phyloP scores from a whole-genome alignment of 2,888 invertebrate species.

The Parapristionchus giblindavisi region DNA sequence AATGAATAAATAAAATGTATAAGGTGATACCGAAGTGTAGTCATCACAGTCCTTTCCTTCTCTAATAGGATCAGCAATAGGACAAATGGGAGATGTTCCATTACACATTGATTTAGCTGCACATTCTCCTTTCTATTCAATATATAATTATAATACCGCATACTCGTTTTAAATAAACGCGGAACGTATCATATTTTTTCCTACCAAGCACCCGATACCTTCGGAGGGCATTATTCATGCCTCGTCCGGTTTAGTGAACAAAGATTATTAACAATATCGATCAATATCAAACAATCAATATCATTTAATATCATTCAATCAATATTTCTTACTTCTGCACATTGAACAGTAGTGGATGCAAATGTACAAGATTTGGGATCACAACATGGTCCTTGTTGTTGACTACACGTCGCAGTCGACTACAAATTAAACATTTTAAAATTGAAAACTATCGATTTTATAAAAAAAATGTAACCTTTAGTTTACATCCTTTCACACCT shows the following conservation, averaged over 20 bases:
- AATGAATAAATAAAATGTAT: too few relatives aligned
- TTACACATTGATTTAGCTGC: background rate
- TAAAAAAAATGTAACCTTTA: background rate
- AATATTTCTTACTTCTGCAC: background rate
- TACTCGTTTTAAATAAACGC: too few relatives aligned
- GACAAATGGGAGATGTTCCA: background rate
- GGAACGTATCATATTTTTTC: too few relatives aligned
- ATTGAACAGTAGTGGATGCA: background rate
- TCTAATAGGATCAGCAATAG: background rate
- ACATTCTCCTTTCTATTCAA: too few relatives aligned
- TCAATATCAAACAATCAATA: background rate
- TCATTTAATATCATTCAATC: background rate
- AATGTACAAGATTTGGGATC: background rate
- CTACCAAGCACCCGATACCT: too few relatives aligned
- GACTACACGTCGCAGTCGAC: background rate
- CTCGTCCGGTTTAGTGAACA: too few relatives aligned
- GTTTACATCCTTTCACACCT: background rate
- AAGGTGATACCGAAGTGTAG: too few relatives aligned
- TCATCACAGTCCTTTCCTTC: background rate
- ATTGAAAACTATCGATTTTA: background rate
- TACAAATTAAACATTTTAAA: background rate
- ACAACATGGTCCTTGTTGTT: constrained; percentile 5
- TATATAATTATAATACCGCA: too few relatives aligned
- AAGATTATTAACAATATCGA: too few relatives aligned
- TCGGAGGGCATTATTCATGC: too few relatives aligned